Evolutionary conservation across 1,140 invertebrate genomes (phyloP).

Genomic region (Triops longicaudatus): DNA sequence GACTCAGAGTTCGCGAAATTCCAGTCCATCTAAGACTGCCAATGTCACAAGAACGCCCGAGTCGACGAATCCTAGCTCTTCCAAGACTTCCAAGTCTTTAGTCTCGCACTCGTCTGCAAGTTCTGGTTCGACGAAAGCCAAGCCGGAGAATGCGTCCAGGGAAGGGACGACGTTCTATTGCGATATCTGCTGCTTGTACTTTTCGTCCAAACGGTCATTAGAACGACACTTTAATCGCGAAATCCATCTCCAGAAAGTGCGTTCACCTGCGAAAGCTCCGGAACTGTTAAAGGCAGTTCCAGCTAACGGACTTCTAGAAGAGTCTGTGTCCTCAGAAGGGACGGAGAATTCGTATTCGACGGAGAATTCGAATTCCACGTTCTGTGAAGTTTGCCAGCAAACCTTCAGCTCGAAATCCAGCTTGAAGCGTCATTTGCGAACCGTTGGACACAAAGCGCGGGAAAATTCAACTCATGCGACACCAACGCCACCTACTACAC

Average conservation of each 20-base stretch:
- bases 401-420: neutral
- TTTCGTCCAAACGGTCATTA: neutral
- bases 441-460: neutral
- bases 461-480: neutral
- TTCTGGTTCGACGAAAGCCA: neutral
- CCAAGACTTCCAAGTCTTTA: no score
- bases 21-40: no score
- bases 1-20: no score
- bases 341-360: neutral
- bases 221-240: neutral
- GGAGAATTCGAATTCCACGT: neutral
- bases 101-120: no score
- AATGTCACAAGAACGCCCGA: no score
- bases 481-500: no score
- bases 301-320: no score
- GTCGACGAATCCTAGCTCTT: no score
- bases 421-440: neutral
- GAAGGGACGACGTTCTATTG: neutral
- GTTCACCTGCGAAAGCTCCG: neutral
- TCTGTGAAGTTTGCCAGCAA: neutral
- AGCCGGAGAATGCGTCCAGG: neutral
- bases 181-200: neutral
- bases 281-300: neutral
- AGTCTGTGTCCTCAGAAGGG: neutral
- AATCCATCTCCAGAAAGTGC: neutral